phyloP scores from a whole-genome alignment of 2,113 vertebrate species.

The Himantopus leucocephalus region DNA sequence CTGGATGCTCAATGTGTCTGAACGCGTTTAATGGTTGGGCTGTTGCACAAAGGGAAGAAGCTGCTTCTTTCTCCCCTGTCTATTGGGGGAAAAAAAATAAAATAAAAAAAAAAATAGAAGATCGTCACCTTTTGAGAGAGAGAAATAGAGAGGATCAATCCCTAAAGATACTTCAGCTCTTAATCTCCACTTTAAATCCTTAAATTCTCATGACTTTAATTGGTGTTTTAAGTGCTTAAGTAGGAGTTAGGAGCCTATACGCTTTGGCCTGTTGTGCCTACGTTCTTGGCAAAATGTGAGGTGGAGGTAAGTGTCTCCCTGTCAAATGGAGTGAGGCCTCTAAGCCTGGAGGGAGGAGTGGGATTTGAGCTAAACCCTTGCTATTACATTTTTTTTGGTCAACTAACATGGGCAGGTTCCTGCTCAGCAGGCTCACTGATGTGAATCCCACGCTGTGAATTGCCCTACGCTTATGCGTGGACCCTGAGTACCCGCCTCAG shows the following conservation, averaged over 20 bases:
- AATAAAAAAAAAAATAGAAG: not conserved
- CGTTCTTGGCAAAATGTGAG: not conserved
- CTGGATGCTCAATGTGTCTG: not conserved
- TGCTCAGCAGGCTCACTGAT: not conserved
- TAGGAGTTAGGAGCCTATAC: not conserved
- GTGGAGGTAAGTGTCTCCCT: not conserved
- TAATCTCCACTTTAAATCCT: constrained; percentile 41
- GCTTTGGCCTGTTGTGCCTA: not conserved
- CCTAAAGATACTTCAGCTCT: constrained; percentile 10
- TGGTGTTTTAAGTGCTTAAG: constrained; percentile 2
- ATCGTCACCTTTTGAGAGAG: not conserved
- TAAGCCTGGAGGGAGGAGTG: not conserved
- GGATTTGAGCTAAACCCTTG: not conserved
- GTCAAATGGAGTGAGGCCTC: not conserved
- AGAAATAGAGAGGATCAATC: not conserved
- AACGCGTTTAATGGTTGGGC: not conserved
- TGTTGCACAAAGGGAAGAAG: not conserved
- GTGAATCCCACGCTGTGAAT: not conserved
- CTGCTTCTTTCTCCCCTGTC: not conserved
- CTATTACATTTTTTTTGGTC: not conserved
- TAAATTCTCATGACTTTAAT: not conserved
- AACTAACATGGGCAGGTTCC: not conserved
- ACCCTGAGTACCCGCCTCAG: not conserved
- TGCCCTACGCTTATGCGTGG: accelerated
- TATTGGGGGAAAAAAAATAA: not conserved